phyloP scores from a whole-genome alignment of 1,140 invertebrate species.

The Paraescarpia echinospica region DNA sequence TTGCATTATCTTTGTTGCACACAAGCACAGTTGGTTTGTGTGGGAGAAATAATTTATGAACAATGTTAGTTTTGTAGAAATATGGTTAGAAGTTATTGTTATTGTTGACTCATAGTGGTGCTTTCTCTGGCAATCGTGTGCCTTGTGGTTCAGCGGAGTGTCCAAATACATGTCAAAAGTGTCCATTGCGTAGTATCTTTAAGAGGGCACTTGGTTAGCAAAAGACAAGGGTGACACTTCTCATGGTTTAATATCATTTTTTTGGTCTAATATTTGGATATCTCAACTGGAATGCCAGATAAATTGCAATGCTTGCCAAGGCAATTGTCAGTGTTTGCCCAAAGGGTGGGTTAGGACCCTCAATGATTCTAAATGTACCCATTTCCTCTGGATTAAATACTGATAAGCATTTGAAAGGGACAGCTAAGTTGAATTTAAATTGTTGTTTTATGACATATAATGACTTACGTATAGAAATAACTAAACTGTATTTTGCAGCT shows the following conservation, averaged over 20 bases:
- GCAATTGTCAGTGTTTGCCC: not conserved
- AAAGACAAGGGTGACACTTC: not conserved
- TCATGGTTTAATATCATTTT: not conserved
- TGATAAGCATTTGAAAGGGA: not conserved
- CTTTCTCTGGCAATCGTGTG: not conserved
- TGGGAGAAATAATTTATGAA: not conserved
- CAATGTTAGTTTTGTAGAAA: not conserved
- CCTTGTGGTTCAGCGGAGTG: not conserved
- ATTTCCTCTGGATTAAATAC: not conserved
- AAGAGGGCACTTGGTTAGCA: not conserved
- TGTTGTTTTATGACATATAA: not conserved
- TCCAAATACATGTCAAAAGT: not conserved
- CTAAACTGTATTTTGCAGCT: not conserved
- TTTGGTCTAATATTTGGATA: not conserved
- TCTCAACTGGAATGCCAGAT: not conserved
- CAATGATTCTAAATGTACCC: not conserved
- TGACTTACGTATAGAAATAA: too few relatives aligned
- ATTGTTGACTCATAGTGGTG: not conserved
- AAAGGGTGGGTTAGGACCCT: not conserved
- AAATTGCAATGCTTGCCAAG: not conserved
- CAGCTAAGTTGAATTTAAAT: not conserved
- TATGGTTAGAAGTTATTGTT: not conserved
- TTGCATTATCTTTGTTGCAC: not conserved
- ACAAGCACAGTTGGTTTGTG: not conserved
- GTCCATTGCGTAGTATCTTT: not conserved